Percentiles rank a stretch among this genome's conserved stretches.
Evolutionary conservation across 2,888 invertebrate species (phyloP).

Genomic region (Coelinius sp.): DNA sequence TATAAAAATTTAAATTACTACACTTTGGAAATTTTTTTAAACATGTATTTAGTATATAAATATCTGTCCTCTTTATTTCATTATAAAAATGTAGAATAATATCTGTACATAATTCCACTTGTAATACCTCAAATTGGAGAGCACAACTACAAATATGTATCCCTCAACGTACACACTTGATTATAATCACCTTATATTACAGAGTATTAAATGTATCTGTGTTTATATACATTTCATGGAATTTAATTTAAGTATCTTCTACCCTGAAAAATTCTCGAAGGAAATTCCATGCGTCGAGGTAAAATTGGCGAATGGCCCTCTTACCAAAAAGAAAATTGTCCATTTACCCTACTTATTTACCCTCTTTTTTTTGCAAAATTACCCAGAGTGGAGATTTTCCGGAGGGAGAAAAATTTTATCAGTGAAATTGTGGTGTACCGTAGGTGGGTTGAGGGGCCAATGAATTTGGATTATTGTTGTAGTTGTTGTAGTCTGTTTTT

Average conservation of each 20-base stretch:
- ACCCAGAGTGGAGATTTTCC: constrained; percentile 5
- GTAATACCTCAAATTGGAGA: not conserved
- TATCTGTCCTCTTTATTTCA: not conserved
- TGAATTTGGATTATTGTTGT: constrained; percentile 43
- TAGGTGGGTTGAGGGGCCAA: constrained; percentile 58
- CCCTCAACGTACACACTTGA: not conserved
- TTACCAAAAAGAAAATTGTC: not conserved
- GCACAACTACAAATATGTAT: not conserved
- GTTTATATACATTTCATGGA: too few species aligned
- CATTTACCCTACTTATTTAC: not conserved
- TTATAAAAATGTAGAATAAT: not conserved
- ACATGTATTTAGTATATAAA: not conserved
- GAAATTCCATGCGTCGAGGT: constrained; percentile 5
- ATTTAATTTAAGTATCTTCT: constrained; percentile 1
- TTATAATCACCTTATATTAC: constrained; percentile 15
- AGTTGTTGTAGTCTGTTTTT: constrained; percentile 33
- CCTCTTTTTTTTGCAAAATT: constrained; percentile 12
- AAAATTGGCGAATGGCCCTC: constrained; percentile 3
- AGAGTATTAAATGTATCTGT: constrained; percentile 16
- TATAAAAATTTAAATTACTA: too few species aligned
- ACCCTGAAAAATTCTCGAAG: constrained; percentile 4
- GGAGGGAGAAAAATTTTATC: constrained; percentile 30
- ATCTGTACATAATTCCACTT: constrained; percentile 3
- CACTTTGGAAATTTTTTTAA: too few species aligned
- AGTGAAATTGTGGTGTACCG: constrained; percentile 63